These are phyloP conservation scores for Lepidochitona cinerea DNA, from an alignment of 2,888 invertebrate species.

Conservation along the genomic window DNA sequence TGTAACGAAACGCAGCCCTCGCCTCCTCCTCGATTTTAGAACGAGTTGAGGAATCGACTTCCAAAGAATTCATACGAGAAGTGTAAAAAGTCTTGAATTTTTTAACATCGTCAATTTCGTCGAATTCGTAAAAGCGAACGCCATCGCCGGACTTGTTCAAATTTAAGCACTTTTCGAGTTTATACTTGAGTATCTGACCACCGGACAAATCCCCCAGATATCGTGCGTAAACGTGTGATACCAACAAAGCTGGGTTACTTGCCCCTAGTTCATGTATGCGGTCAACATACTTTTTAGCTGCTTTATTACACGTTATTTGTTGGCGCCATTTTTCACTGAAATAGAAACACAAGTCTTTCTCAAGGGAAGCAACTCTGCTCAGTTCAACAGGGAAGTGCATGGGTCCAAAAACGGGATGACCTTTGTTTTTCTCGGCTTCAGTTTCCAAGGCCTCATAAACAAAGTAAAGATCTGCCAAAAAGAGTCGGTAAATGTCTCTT, in stretches of 20 bases:
- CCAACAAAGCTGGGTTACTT: slow-evolving; percentile 28
- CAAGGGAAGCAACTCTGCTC: slow-evolving; percentile 29
- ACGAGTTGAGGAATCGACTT: background rate
- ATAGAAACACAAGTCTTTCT: slow-evolving; percentile 38
- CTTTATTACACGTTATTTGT: slow-evolving; percentile 15
- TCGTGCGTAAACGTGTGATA: slow-evolving; percentile 41
- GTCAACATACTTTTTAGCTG: slow-evolving; percentile 32
- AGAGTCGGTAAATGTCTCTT: slow-evolving; percentile 19
- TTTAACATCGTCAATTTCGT: slow-evolving; percentile 17
- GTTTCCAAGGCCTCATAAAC: slow-evolving; percentile 41
- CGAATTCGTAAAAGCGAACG: slow-evolving; percentile 24
- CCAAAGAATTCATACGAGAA: slow-evolving; percentile 25
- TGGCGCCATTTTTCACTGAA: slow-evolving; percentile 35
- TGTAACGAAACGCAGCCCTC: slow-evolving; percentile 18
- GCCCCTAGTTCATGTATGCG: slow-evolving; percentile 24
- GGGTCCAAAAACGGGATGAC: slow-evolving; percentile 22
- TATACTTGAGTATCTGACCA: slow-evolving; percentile 40
- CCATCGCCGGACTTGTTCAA: slow-evolving; percentile 17
- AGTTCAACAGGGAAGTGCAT: slow-evolving; percentile 23
- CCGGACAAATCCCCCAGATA: slow-evolving; percentile 49
- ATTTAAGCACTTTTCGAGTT: slow-evolving; percentile 14
- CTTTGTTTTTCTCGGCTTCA: slow-evolving; percentile 20
- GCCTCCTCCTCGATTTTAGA: slow-evolving; percentile 22
- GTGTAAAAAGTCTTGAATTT: slow-evolving; percentile 28
- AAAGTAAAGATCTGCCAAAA: slow-evolving; percentile 39